Base-by-base conservation (phyloP, 2,888 invertebrate genomes). In the Steromphala cineraria region DNA sequence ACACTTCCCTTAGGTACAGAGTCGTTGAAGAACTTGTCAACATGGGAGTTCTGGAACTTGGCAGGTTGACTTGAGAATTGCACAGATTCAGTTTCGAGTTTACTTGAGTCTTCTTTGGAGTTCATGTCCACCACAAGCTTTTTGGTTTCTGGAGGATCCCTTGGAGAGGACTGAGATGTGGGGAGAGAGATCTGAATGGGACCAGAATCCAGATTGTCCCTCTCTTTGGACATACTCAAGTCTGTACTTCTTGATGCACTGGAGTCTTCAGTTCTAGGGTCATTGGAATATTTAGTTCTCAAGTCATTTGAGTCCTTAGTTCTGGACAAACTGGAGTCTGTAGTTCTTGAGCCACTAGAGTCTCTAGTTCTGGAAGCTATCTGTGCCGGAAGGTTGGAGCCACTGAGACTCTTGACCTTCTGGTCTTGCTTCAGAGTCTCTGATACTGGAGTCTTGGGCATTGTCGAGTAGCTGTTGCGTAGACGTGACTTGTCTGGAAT, bases 71-170 rank as follows among this genome's bases (percentile, higher is more conserved):
- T 83, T 13, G 87, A 84, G 81, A 90, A 90, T 31, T 86, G 83
- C 8, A 84, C 82, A 24, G 56, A 86, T 71, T 89, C 88, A n/a
- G 85, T 83, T 81, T 90, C 89, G 17, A 90, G 81, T 31, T 80
- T 56, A 10, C 76, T 74, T 28, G 46, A 15, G 17, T 67, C 31
- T 17, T 77, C 31, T 28, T 71, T 77, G 62, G 67, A 78, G 67
- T 67, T 40, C 46, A 40, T 78, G 31, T 67, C 78, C 31, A 62
- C 21, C 0, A 80, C 53, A 21, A 79, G 40, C 24, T 67, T 67
- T 5, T 53, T 62, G 31, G n/a, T 7, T 19, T 36, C 17, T 21
- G 40, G 46, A 19, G 55, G 55, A 40, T 78, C 62, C 62, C n/a
- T 13, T 13, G 55, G 19, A 13, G 62, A 28, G 17, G 62, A 67